Percentiles rank a stretch among this genome's conserved stretches.
These are phyloP conservation scores for Sorex fumeus DNA, from an alignment of 2,113 vertebrate species.

Conservation along the genomic window DNA sequence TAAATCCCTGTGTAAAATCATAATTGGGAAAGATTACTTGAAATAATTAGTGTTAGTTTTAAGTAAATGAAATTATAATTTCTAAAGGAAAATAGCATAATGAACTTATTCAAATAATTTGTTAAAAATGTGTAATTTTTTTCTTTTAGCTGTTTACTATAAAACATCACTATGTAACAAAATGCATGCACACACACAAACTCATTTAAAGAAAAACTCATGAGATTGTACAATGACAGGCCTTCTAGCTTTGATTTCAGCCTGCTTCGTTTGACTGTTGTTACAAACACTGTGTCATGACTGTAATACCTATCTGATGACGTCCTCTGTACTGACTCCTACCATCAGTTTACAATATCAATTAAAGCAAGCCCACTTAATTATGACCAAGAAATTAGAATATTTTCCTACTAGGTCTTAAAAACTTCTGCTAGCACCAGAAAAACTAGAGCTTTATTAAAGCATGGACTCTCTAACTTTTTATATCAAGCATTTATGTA, in stretches of 20 bases:
- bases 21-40: conserved; percentile 48
- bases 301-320: conserved; percentile 54
- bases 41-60: conserved; percentile 66
- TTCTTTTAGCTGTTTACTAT: conserved; percentile 4
- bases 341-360: conserved; percentile 25
- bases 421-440: conserved; percentile 45
- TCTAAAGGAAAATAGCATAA: conserved; percentile 59
- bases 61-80: conserved; percentile 71
- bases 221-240: neutral
- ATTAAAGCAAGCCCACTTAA: conserved; percentile 24
- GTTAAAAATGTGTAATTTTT: too few relatives aligned
- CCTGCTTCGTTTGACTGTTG: neutral
- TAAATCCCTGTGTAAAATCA: conserved; percentile 55
- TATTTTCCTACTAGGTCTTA: conserved; percentile 14
- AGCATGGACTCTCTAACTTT: conserved; percentile 29
- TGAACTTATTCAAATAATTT: conserved; percentile 16
- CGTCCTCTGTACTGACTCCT: neutral
- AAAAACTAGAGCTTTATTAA: conserved; percentile 64
- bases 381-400: neutral
- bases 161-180: conserved; percentile 17
- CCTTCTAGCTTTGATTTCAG: neutral
- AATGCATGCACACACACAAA: neutral
- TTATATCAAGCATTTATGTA: conserved; percentile 57
- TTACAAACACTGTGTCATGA: conserved; percentile 12
- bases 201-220: neutral